A percentile compares a stretch with the other conserved stretches of the same genome.
These are phyloP conservation scores for Kryptopterus vitreolus DNA, from an alignment of 2,797 vertebrate genomes.

Conservation along the genomic window DNA sequence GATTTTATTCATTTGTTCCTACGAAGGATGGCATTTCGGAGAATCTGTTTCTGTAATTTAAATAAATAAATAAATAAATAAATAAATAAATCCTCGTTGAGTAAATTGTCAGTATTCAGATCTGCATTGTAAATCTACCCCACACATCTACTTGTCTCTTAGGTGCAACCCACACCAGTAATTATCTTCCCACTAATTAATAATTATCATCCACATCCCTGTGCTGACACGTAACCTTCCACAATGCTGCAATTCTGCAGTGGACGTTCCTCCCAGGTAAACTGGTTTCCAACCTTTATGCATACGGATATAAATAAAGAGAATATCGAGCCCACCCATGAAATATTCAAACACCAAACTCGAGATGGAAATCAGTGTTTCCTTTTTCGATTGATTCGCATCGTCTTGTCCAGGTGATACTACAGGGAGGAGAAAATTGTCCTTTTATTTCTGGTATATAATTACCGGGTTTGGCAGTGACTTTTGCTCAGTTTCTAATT, in stretches of 20 bases:
- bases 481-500: constrained; percentile 56
- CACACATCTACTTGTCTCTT: constrained; percentile 30
- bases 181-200: constrained; percentile 53
- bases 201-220: constrained; percentile 46
- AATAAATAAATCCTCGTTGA: neutral
- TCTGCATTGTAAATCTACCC: constrained; percentile 24
- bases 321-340: neutral
- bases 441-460: constrained; percentile 54
- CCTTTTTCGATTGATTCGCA: neutral
- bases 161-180: constrained; percentile 42
- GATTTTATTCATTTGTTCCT: too few relatives aligned
- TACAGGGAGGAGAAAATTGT: constrained; percentile 12
- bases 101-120: constrained; percentile 10
- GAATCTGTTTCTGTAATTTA: neutral
- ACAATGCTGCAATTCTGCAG: constrained; percentile 23
- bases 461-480: constrained; percentile 47
- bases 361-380: neutral
- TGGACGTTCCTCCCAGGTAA: constrained; percentile 14
- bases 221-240: constrained; percentile 39
- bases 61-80: too few relatives aligned
- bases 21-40: neutral
- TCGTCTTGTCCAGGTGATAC: constrained; percentile 21
- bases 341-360: neutral
- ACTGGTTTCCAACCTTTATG: neutral
- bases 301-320: constrained; percentile 32